Base-by-base conservation (phyloP, 2,888 invertebrate genomes). In the Cacoxenus indagator region DNA sequence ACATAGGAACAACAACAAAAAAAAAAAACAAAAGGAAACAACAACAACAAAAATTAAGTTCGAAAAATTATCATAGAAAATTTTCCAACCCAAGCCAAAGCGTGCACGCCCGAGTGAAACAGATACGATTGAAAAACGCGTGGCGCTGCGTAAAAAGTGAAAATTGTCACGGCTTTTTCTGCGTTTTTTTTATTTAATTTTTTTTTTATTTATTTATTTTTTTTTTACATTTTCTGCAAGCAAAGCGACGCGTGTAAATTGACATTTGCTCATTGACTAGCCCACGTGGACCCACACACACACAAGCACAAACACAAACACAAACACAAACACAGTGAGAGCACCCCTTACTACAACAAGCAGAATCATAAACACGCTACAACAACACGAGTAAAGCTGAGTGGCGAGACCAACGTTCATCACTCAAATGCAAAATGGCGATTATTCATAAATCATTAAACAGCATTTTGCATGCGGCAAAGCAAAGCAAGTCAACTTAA, bases 401-500 rank as follows among this genome's bases (percentile, higher is more conserved):
- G 17, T 17, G 2, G 19, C 48, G 19, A 2, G 19, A 19, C 48
- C 48, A 48, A 9, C 37, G 24, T 62, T 45, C 61, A 62, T 62
- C 61, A 62, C 45, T 62, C 61, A 62, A 62, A 82, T 78, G 78
- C 79, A 86, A 85, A 86, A 85, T 86, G 86, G 86, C 86, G 86
- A 85, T 86, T 85, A 86, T 85, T 85, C 86, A 85, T 85, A 85
- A 85, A 86, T 85, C 86, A 85, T 85, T 85, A 86, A 85, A 85
- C 85, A 85, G 85, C 85, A 86, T 85, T 85, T 85, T 81, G 82
- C 81, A 76, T 70, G 69, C 45, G 29, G 24, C 37, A 75, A 68
- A 27, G 69, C 17, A 22, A 19, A 19, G 19, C 51, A 51, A 51
- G 22, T 51, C 51, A 43, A 43, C 11, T 43, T 43, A 11, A 5